These are phyloP conservation scores for Zygaena filipendulae DNA, from an alignment of 2,888 invertebrate species.

Conservation along the genomic window DNA sequence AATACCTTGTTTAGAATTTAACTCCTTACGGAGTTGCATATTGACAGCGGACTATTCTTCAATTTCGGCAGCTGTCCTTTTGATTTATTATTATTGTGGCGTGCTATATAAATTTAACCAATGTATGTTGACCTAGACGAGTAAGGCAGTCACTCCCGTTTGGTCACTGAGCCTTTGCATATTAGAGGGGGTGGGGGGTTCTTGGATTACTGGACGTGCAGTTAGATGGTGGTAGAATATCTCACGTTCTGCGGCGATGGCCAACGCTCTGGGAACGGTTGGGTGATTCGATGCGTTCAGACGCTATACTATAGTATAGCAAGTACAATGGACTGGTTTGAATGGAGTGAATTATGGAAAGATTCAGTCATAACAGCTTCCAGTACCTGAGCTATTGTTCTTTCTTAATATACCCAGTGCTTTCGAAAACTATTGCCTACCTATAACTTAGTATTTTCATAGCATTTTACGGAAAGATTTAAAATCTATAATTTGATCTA, in stretches of 20 bases:
- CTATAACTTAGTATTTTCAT: too few relatives aligned
- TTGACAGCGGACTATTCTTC: slow-evolving; percentile 32
- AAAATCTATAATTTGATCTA: too few relatives aligned
- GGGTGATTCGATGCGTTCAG: slow-evolving; percentile 15
- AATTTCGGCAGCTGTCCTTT: slow-evolving; percentile 34
- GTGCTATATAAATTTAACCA: slow-evolving; percentile 21
- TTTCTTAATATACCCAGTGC: too few relatives aligned
- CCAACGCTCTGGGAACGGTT: slow-evolving; percentile 18
- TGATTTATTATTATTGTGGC: slow-evolving; percentile 38
- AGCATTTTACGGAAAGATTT: too few relatives aligned
- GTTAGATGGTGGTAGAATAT: too few relatives aligned
- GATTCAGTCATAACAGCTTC: neutral
- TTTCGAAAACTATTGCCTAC: too few relatives aligned
- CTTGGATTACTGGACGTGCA: too few relatives aligned
- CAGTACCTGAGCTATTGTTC: too few relatives aligned
- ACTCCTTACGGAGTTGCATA: slow-evolving; percentile 24
- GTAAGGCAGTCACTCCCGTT: too few relatives aligned
- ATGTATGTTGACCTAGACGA: slow-evolving; percentile 15
- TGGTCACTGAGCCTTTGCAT: too few relatives aligned
- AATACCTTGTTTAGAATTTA: too few relatives aligned
- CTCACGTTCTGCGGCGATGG: slow-evolving; percentile 20
- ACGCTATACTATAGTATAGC: slow-evolving; percentile 6
- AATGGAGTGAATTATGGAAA: slow-evolving; percentile 2
- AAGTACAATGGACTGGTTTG: neutral
- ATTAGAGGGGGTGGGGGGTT: too few relatives aligned